Evolutionary conservation across 2,888 invertebrate species (phyloP).

Genomic region (Dichetophora obliterata): DNA sequence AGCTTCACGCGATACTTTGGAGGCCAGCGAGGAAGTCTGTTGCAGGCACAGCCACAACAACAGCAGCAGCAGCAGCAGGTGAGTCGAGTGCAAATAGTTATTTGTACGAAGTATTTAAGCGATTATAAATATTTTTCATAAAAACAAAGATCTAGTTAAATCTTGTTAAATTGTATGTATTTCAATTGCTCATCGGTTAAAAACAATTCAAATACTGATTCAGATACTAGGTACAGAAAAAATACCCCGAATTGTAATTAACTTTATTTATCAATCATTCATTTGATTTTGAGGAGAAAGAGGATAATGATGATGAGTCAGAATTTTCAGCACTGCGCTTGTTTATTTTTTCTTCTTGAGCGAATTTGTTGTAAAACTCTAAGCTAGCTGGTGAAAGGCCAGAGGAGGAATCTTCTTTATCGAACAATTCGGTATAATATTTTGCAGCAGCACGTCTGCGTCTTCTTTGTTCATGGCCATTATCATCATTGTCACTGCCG

Average conservation of each 20-base stretch:
- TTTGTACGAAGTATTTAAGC: not conserved
- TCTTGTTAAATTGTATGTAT: not conserved
- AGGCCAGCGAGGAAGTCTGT: constrained; percentile 51
- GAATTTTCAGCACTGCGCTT: not conserved
- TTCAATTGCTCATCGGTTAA: not conserved
- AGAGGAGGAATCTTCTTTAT: not conserved
- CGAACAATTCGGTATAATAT: not conserved
- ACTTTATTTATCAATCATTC: not conserved
- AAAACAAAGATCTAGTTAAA: too few species aligned
- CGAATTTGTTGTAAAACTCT: too few species aligned
- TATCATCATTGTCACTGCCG: constrained; percentile 27
- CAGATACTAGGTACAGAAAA: too few species aligned
- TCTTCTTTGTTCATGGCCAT: constrained; percentile 6
- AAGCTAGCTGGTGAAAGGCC: too few species aligned
- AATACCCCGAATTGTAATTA: too few species aligned
- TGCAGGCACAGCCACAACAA: constrained; percentile 49
- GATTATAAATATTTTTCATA: not conserved
- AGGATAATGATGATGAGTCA: constrained; percentile 9
- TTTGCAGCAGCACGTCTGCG: constrained; percentile 7
- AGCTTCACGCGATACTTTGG: constrained; percentile 67
- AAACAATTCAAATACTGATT: too few species aligned
- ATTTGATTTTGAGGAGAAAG: constrained; percentile 36
- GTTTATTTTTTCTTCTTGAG: not conserved
- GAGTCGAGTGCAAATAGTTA: constrained; percentile 38
- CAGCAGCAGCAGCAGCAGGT: constrained; percentile 47